These are phyloP conservation scores for Nasua narica DNA, from an alignment of 2,797 vertebrate species.

Conservation along the genomic window DNA sequence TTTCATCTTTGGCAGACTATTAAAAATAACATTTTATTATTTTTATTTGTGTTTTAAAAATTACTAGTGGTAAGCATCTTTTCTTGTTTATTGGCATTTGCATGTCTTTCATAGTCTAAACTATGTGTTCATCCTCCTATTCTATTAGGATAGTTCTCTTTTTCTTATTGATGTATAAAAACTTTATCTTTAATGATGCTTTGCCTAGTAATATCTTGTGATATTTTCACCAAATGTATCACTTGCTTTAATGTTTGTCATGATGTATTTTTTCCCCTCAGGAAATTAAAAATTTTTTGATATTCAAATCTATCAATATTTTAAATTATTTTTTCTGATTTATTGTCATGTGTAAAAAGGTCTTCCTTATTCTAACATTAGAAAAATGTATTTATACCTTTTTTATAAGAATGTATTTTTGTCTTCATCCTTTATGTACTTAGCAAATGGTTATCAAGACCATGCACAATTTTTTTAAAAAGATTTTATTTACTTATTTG, in stretches of 20 bases:
- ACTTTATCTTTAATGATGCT: not conserved
- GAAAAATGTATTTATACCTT: not conserved
- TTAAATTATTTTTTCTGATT: not conserved
- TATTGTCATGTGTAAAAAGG: not conserved
- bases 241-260: not conserved
- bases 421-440: not conserved
- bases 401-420: not conserved
- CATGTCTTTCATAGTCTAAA: not conserved
- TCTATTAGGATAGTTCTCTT: not conserved
- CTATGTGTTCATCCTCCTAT: not conserved
- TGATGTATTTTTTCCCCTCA: not conserved
- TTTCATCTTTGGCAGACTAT: not conserved
- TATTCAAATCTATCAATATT: not conserved
- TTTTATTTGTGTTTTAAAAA: not conserved
- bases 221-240: not conserved
- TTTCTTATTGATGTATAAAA: not conserved
- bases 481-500: no score
- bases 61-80: not conserved
- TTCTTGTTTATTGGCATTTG: not conserved
- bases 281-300: not conserved
- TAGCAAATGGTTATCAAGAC: not conserved
- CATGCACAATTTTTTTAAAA: not conserved
- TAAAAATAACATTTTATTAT: not conserved
- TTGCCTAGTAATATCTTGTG: not conserved
- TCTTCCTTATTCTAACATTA: constrained; percentile 5